Evolutionary conservation across 2,888 invertebrate genomes (phyloP).

Genomic region (Odiellus spinosus): DNA sequence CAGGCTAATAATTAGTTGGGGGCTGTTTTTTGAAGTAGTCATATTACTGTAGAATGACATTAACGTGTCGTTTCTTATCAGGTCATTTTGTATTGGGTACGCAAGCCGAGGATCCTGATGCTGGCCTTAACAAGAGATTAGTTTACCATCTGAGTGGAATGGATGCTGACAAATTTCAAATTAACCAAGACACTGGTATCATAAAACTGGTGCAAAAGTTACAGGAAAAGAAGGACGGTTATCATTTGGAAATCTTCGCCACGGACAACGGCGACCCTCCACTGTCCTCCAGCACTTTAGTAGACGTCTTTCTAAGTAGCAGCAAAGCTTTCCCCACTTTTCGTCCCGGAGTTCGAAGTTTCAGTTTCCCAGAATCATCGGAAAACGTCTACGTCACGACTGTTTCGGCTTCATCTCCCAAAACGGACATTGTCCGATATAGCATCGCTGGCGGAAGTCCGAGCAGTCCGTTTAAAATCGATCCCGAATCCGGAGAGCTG

Average conservation of each 20-base stretch:
- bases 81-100: constrained; percentile 77
- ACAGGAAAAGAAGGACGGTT: constrained; percentile 34
- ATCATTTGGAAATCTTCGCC: constrained; percentile 39
- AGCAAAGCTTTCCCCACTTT: constrained; percentile 65
- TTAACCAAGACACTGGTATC: constrained; percentile 67
- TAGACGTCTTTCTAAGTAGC: constrained; percentile 59
- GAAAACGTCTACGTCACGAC: constrained; percentile 46
- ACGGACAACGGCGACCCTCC: constrained; percentile 58
- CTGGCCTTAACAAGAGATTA: constrained; percentile 62
- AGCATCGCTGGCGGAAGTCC: constrained; percentile 87
- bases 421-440: constrained; percentile 52
- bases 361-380: constrained; percentile 38
- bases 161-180: constrained; percentile 57
- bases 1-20: no score
- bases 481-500: constrained; percentile 60
- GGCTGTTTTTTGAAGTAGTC: no score
- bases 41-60: no score
- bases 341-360: constrained; percentile 34
- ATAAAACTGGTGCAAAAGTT: constrained; percentile 59
- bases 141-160: constrained; percentile 59
- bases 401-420: constrained; percentile 60
- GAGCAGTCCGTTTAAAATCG: constrained; percentile 66
- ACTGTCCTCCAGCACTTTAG: constrained; percentile 52
- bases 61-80: constrained; percentile 24
- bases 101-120: constrained; percentile 66